Evolutionary conservation across 1,140 invertebrate genomes (phyloP).

Genomic region (Listronotus bonariensis): DNA sequence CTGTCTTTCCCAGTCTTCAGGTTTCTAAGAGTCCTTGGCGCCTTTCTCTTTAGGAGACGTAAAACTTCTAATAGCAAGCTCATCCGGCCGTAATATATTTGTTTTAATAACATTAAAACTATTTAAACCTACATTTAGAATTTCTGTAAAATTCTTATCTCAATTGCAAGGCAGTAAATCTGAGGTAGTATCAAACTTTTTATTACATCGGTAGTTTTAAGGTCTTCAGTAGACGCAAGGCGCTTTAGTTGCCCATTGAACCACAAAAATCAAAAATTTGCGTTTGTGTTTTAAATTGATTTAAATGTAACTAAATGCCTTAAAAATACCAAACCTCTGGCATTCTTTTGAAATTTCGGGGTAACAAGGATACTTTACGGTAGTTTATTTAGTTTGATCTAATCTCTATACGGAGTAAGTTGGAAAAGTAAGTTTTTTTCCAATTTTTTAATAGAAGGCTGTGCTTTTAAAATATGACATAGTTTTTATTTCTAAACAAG

Average conservation of each 20-base stretch:
- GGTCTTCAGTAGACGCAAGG: constrained; percentile 54
- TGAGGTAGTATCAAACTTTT: constrained; percentile 38
- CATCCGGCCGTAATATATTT: constrained; percentile 44
- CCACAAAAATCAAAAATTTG: no score
- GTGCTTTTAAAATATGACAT: no score
- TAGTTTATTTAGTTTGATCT: no score
- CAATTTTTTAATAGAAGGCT: no score
- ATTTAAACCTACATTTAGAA: constrained; percentile 46
- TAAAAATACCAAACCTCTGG: no score
- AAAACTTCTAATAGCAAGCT: constrained; percentile 44
- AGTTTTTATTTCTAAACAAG: no score
- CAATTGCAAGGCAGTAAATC: constrained; percentile 39
- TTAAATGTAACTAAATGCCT: no score
- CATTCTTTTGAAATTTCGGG: no score
- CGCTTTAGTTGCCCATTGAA: constrained; percentile 51
- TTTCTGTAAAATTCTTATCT: constrained; percentile 41
- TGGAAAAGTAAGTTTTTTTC: no score
- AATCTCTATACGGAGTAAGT: no score
- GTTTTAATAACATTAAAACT: constrained; percentile 46
- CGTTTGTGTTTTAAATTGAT: no score
- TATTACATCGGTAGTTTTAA: constrained; percentile 48
- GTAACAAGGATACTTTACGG: no score
- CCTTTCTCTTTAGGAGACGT: constrained; percentile 58
- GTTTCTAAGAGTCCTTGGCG: constrained; percentile 56
- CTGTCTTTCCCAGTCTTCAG: constrained; percentile 56